A percentile compares a stretch with the other conserved stretches of the same genome.
phyloP scores from a whole-genome alignment of 2,888 invertebrate species.

The Clistopyga incitator region DNA sequence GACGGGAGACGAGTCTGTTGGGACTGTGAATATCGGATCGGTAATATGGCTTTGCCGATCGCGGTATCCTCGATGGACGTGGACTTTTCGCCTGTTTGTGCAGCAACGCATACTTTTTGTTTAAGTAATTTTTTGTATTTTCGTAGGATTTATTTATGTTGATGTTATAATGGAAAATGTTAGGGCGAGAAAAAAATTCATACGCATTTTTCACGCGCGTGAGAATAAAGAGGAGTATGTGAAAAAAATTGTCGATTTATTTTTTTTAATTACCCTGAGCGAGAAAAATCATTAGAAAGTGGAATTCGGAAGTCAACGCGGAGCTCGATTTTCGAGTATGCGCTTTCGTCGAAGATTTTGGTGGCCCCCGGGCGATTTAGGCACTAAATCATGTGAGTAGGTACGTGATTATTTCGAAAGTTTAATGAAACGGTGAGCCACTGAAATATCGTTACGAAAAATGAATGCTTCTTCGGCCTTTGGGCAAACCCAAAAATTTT shows the following conservation, averaged over 20 bases:
- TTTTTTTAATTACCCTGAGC: too few species aligned
- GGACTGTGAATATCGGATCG: not conserved
- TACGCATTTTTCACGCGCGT: too few species aligned
- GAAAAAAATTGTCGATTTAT: too few species aligned
- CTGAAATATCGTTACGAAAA: conserved; percentile 17
- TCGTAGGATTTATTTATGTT: not conserved
- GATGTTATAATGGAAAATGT: too few species aligned
- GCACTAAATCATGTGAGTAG: not conserved
- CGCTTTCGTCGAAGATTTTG: conserved; percentile 3
- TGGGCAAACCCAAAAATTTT: conserved; percentile 29
- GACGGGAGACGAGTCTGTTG: too few species aligned
- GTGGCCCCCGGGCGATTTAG: conserved; percentile 23
- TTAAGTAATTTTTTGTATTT: not conserved
- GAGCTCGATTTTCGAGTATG: not conserved
- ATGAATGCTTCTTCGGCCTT: conserved; percentile 22
- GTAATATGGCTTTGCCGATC: not conserved
- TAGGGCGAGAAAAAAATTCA: too few species aligned
- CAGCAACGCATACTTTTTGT: not conserved
- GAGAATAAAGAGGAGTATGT: too few species aligned
- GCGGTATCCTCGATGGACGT: not conserved
- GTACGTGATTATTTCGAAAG: conserved; percentile 39
- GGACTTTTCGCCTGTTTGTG: not conserved
- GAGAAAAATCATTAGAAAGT: conserved; percentile 2
- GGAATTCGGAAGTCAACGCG: not conserved
- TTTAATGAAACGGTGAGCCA: not conserved